phyloP scores from a whole-genome alignment of 2,797 vertebrate species.

The Artibeus jamaicensis region DNA sequence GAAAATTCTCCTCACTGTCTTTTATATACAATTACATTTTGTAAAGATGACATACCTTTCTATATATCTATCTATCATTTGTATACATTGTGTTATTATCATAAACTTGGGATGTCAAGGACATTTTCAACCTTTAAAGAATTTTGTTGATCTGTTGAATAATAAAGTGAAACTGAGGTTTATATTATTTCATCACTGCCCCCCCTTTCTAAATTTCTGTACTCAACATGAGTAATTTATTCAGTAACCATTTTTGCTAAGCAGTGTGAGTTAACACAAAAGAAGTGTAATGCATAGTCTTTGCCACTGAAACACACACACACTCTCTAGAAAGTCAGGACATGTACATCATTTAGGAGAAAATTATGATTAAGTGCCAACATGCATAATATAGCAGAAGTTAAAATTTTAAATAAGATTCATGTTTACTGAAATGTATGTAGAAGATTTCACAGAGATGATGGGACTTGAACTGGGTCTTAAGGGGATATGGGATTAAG shows the following conservation, averaged over 20 bases:
- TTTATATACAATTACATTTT: background rate
- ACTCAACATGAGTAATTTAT: constrained; percentile 23
- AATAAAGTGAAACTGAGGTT: constrained; percentile 19
- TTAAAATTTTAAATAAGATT: background rate
- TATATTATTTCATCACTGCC: background rate
- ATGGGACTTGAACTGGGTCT: background rate
- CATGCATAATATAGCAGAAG: background rate
- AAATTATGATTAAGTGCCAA: background rate
- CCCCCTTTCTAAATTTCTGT: background rate
- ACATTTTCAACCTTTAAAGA: background rate
- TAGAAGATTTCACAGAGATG: background rate
- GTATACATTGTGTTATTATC: background rate
- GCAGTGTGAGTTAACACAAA: background rate
- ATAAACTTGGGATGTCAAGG: background rate
- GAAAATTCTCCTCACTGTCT: background rate
- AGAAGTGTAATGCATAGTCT: background rate
- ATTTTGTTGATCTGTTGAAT: constrained; percentile 6
- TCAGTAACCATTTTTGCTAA: constrained; percentile 27
- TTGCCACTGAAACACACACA: background rate
- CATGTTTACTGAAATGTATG: background rate
- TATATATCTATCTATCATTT: background rate
- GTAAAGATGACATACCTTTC: background rate
- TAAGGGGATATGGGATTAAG: background rate
- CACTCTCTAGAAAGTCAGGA: background rate
- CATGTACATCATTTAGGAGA: background rate